Percentiles rank a stretch among this genome's conserved stretches.
Evolutionary conservation across 2,888 invertebrate genomes (phyloP).

Genomic region (Drosophila fulvimacula): DNA sequence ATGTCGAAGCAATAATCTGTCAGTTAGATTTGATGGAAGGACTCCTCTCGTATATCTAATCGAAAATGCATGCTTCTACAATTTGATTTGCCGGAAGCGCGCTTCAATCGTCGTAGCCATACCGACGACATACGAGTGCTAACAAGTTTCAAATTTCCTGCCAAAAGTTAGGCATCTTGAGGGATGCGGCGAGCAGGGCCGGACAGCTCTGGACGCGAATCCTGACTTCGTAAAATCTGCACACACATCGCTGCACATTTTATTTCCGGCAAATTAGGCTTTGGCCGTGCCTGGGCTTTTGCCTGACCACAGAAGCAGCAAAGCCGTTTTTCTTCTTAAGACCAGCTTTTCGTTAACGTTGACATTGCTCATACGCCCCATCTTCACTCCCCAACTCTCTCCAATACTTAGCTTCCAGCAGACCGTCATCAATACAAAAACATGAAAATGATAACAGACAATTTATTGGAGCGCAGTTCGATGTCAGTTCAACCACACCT

Average conservation of each 20-base stretch:
- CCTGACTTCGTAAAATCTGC: conserved; percentile 62
- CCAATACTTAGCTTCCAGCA: conserved; percentile 15
- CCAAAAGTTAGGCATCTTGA: conserved; percentile 15
- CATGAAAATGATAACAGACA: conserved; percentile 79
- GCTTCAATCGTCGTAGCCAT: conserved; percentile 13
- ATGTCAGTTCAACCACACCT: conserved; percentile 35
- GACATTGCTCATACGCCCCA: conserved; percentile 60
- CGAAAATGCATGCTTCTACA: conserved; percentile 51
- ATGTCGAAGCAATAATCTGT: conserved; percentile 34
- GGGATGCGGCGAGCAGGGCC: not conserved
- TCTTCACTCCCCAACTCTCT: not conserved
- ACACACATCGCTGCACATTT: conserved; percentile 76
- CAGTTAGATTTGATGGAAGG: conserved; percentile 11
- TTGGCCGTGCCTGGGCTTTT: conserved; percentile 21
- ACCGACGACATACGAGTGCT: conserved; percentile 32
- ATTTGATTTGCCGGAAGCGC: conserved; percentile 64
- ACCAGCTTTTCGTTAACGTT: conserved; percentile 55
- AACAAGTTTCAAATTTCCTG: conserved; percentile 76
- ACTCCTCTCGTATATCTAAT: conserved; percentile 21
- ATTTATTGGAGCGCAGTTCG: conserved; percentile 70
- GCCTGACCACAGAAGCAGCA: conserved; percentile 11
- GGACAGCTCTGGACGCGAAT: conserved; percentile 30
- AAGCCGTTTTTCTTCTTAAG: conserved; percentile 49
- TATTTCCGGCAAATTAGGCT: conserved; percentile 79
- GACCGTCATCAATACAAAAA: conserved; percentile 73